phyloP scores from a whole-genome alignment of 2,113 vertebrate species.

The Sclerurus mexicanus region DNA sequence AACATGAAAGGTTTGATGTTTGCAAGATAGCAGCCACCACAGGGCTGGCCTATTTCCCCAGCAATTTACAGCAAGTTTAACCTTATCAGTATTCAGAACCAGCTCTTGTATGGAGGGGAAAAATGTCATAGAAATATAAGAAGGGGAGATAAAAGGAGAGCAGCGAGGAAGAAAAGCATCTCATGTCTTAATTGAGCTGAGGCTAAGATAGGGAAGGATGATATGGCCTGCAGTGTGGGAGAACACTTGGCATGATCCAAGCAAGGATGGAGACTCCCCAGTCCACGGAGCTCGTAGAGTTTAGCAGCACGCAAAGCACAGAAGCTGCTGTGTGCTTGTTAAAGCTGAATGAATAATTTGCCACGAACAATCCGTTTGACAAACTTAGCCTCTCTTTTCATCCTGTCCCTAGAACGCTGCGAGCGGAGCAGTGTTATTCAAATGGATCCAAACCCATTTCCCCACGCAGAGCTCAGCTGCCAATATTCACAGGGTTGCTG shows the following conservation, averaged over 20 bases:
- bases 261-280: neutral
- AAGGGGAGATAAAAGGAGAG: constrained; percentile 27
- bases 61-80: neutral
- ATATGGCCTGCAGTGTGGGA: neutral
- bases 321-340: neutral
- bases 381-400: neutral
- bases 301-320: neutral
- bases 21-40: neutral
- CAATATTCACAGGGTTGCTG: neutral
- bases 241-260: neutral
- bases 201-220: neutral
- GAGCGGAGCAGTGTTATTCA: neutral
- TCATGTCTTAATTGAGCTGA: constrained; percentile 7
- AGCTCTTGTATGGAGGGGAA: neutral
- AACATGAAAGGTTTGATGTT: neutral
- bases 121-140: neutral
- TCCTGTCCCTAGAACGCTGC: neutral
- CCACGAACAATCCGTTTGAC: neutral
- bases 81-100: constrained; percentile 27
- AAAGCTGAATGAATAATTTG: neutral
- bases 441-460: neutral
- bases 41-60: neutral
- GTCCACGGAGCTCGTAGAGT: neutral
- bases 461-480: rapidly evolving
- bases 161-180: neutral